These are phyloP conservation scores for Callocephalon fimbriatum DNA, from an alignment of 2,113 vertebrate species.

Conservation along the genomic window DNA sequence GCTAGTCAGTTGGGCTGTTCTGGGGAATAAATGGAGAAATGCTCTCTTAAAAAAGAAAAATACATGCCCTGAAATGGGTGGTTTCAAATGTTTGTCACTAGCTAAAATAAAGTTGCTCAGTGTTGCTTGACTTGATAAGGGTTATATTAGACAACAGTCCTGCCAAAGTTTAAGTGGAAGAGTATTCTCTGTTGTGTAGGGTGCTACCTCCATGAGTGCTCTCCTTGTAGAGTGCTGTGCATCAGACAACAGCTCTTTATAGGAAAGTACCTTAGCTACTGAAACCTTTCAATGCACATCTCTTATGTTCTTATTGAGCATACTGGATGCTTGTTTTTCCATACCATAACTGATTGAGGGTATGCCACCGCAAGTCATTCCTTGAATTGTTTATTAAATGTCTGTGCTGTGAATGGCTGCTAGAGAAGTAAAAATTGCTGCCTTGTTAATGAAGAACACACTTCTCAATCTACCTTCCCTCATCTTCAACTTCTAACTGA, in stretches of 20 bases:
- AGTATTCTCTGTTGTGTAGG: background rate
- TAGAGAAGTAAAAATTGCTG: background rate
- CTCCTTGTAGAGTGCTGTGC: background rate
- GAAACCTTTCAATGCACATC: background rate
- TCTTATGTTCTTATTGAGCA: background rate
- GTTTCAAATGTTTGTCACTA: background rate
- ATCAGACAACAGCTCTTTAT: background rate
- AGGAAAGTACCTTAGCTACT: background rate
- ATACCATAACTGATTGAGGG: background rate
- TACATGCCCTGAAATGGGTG: background rate
- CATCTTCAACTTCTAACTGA: background rate
- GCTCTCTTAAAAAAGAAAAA: background rate
- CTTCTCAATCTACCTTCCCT: background rate
- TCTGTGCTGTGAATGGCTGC: background rate
- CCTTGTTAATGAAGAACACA: background rate
- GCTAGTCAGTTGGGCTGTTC: background rate
- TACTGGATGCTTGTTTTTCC: background rate
- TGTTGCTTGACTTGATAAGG: background rate
- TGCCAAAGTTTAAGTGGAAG: background rate
- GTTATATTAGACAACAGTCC: background rate
- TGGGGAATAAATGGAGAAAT: background rate
- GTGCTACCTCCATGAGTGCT: rapidly evolving
- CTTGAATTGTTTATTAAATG: background rate
- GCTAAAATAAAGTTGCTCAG: background rate
- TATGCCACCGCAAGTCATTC: background rate